Conservation (phyloP, 1,140 invertebrate species). For the Coelopa frigida region DNA sequence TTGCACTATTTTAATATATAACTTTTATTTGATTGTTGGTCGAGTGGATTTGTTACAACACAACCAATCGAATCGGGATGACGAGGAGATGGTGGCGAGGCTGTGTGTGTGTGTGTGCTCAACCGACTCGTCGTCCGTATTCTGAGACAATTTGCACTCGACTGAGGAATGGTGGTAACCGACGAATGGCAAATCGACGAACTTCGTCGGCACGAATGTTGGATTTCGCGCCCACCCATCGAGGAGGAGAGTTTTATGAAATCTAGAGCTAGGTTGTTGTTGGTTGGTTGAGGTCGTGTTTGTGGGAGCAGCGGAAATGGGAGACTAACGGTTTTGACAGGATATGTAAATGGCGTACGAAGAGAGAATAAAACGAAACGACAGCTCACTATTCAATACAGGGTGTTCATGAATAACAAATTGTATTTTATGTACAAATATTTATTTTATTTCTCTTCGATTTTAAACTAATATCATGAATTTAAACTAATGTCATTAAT, state of each 20-base stretch:
- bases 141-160: constrained; percentile 14
- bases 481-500: no score
- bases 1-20: constrained; percentile 2
- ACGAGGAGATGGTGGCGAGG: no score
- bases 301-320: background rate
- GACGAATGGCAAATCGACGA: background rate
- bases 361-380: no score
- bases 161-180: constrained; percentile 5
- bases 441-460: no score
- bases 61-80: background rate
- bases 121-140: no score
- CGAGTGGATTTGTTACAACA: constrained; percentile 11
- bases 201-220: background rate
- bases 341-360: background rate
- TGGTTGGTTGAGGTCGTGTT: background rate
- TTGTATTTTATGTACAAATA: no score
- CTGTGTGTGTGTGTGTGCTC: no score
- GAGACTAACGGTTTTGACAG: background rate
- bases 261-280: background rate
- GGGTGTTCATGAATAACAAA: no score
- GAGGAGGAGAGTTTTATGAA: background rate
- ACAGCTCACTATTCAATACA: no score
- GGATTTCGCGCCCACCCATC: background rate
- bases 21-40: constrained; percentile 9
- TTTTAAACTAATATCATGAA: no score